phyloP scores from a whole-genome alignment of 2,888 invertebrate genomes.

The Lasioglossum zephyrum region DNA sequence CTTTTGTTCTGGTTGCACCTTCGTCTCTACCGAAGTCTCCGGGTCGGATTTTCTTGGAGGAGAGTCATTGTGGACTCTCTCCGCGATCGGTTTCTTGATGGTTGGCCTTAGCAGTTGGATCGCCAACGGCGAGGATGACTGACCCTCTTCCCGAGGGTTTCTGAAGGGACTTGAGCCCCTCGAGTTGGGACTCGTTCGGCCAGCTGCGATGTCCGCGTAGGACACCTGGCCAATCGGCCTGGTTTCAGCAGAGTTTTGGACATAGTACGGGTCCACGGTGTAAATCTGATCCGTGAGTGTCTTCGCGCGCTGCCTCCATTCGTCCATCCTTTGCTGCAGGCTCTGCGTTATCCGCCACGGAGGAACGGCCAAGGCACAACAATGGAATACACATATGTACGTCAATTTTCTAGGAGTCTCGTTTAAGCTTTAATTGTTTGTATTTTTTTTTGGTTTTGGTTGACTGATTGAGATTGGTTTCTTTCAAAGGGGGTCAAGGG shows the following conservation, averaged over 20 bases:
- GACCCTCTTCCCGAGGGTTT: conserved; percentile 73
- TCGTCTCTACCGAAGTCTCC: background rate
- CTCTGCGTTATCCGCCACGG: conserved; percentile 87
- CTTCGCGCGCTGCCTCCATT: conserved; percentile 89
- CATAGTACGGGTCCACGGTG: conserved; percentile 91
- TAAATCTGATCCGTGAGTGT: conserved; percentile 90
- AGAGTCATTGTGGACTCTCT: conserved; percentile 8
- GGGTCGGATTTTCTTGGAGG: background rate
- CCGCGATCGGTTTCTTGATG: conserved; percentile 81
- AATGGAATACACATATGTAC: conserved; percentile 71
- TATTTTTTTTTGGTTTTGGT: background rate
- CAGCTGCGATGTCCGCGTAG: conserved; percentile 91
- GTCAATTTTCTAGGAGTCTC: conserved; percentile 67
- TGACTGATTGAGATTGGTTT: background rate
- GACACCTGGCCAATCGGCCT: conserved; percentile 81
- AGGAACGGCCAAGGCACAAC: conserved; percentile 82
- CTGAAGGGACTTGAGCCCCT: conserved; percentile 80
- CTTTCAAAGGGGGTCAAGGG: background rate
- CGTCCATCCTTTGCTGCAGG: conserved; percentile 87
- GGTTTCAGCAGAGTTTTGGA: conserved; percentile 85
- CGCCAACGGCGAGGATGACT: conserved; percentile 64
- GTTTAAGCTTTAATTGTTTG: background rate
- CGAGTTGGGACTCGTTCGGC: conserved; percentile 85
- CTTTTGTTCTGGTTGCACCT: conserved; percentile 6
- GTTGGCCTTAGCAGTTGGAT: conserved; percentile 67